A percentile compares a stretch with the other conserved stretches of the same genome.
Evolutionary conservation across 2,113 vertebrate species (phyloP).

Genomic region (Colius striatus): DNA sequence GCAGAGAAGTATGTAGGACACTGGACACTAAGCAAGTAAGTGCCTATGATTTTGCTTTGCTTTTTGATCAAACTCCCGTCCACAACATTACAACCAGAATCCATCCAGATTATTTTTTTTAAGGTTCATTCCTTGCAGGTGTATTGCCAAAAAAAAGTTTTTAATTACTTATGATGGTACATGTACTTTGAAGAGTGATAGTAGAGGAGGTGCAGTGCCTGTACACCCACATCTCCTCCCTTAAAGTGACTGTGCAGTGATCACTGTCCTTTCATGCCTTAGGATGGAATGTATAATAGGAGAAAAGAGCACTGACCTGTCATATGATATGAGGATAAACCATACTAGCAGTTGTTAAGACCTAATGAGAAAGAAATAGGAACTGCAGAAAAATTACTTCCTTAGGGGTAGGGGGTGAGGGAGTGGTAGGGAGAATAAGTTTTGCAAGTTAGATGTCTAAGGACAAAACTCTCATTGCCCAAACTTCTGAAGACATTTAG

Average conservation of each 20-base stretch:
- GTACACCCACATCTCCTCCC: neutral
- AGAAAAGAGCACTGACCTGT: neutral
- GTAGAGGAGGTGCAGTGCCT: neutral
- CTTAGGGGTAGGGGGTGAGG: too few relatives aligned
- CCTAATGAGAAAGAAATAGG: neutral
- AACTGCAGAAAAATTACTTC: neutral
- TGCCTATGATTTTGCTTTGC: neutral
- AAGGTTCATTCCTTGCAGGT: neutral
- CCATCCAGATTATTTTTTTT: neutral
- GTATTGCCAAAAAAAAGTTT: neutral
- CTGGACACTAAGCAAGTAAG: neutral
- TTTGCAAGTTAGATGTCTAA: neutral
- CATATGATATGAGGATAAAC: neutral
- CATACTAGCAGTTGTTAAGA: neutral
- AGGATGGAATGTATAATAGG: neutral
- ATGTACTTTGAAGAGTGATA: neutral
- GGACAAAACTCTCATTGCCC: neutral
- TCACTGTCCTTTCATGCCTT: neutral
- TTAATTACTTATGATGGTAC: neutral
- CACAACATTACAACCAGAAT: neutral
- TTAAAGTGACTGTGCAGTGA: neutral
- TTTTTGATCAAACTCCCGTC: neutral
- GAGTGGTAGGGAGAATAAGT: neutral
- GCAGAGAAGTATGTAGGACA: constrained; percentile 7
- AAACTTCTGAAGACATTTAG: neutral